Evolutionary conservation across 37 sponge, comb jelly and placozoan genomes (phyloP).

Genomic region (Corticium candelabrum): DNA sequence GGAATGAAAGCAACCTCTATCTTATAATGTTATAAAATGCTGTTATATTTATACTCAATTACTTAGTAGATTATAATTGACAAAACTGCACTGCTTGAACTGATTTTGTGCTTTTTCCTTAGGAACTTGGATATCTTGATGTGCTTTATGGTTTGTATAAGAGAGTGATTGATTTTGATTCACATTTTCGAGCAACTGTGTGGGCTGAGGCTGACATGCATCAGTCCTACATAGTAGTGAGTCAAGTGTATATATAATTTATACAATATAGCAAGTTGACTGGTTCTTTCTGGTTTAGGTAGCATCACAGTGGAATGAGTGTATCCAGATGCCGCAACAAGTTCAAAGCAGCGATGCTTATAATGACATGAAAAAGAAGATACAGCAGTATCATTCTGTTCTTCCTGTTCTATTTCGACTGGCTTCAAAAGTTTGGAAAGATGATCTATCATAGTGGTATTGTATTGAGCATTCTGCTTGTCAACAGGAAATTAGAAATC

Average conservation of each 20-base stretch:
- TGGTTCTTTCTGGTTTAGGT: conserved; percentile 23
- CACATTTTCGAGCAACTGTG: conserved; percentile 54
- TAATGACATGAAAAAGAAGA: conserved; percentile 45
- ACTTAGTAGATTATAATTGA: too few relatives aligned
- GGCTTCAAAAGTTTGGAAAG: conserved; percentile 33
- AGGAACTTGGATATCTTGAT: conserved; percentile 56
- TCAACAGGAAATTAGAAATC: conserved; percentile 48
- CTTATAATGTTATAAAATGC: too few relatives aligned
- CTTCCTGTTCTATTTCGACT: conserved; percentile 70
- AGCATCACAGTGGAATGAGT: conserved; percentile 47
- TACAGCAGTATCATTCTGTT: conserved; percentile 39
- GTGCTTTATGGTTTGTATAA: conserved; percentile 68
- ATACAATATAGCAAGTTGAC: conserved; percentile 11
- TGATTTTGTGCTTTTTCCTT: background rate
- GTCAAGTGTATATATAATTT: conserved; percentile 2
- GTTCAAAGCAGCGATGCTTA: conserved; percentile 77
- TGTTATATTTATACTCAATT: too few relatives aligned
- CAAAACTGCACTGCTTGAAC: background rate
- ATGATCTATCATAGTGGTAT: too few relatives aligned
- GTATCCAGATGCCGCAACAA: conserved; percentile 47
- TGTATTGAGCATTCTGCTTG: too few relatives aligned
- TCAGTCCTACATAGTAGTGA: conserved; percentile 22
- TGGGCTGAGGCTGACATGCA: conserved; percentile 80
- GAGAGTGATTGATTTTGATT: conserved; percentile 64
- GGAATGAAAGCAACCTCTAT: too few relatives aligned